Conservation (phyloP, 2,113 vertebrate genomes). For the Cottus gobio region DNA sequence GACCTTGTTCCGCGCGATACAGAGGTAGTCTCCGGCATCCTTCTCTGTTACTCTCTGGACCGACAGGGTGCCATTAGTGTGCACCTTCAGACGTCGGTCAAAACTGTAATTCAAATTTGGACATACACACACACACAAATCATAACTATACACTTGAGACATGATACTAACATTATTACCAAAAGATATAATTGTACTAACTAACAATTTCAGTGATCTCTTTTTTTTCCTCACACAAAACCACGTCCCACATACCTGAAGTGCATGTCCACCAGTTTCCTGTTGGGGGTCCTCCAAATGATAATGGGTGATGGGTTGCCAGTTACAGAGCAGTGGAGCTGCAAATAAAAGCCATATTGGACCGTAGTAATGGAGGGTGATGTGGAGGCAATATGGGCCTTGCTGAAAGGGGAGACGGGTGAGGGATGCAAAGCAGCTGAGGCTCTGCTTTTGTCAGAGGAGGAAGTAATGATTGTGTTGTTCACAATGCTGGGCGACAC, state of each 20-base stretch:
- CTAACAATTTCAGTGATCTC: background rate
- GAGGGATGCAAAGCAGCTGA: slow-evolving; percentile 36
- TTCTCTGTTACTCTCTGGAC: slow-evolving; percentile 87
- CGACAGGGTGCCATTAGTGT: slow-evolving; percentile 89
- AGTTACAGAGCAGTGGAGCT: slow-evolving; percentile 88
- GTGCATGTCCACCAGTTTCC: slow-evolving; percentile 87
- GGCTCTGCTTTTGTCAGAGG: slow-evolving; percentile 46
- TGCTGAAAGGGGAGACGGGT: slow-evolving; percentile 67
- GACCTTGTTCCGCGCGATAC: slow-evolving; percentile 90
- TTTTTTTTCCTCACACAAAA: background rate
- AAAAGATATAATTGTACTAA: background rate
- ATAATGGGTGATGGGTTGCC: slow-evolving; percentile 90
- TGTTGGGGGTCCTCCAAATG: slow-evolving; percentile 91
- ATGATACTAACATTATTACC: background rate
- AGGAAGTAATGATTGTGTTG: slow-evolving; percentile 36
- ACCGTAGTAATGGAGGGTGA: slow-evolving; percentile 86
- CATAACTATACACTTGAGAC: background rate
- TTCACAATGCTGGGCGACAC: slow-evolving; percentile 27
- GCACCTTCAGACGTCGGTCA: slow-evolving; percentile 87
- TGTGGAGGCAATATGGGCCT: slow-evolving; percentile 87
- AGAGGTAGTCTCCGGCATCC: slow-evolving; percentile 93
- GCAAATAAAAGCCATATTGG: slow-evolving; percentile 82
- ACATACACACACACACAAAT: slow-evolving; percentile 17
- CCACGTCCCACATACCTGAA: slow-evolving; percentile 85
- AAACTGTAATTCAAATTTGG: slow-evolving; percentile 73